Conservation (phyloP, 2,888 invertebrate genomes). For the Agrotis ipsilon region DNA sequence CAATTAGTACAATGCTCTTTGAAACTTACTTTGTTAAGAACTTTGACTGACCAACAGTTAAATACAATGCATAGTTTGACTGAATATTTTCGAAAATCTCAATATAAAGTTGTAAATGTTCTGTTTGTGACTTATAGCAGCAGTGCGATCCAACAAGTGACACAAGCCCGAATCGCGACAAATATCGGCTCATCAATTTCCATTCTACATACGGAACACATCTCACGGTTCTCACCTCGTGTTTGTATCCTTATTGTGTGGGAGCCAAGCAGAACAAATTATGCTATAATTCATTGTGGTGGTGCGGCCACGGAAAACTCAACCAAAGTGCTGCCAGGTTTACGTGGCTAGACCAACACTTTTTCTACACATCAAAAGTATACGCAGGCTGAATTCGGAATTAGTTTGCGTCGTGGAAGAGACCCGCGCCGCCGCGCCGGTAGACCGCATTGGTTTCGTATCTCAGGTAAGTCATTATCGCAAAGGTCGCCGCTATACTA, state of each 20-base stretch:
- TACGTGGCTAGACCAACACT: constrained; percentile 65
- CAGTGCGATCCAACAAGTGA: constrained; percentile 40
- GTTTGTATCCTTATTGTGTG: constrained; percentile 74
- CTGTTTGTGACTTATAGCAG: neutral
- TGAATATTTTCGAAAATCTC: neutral
- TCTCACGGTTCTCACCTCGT: constrained; percentile 73
- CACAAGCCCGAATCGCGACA: constrained; percentile 59
- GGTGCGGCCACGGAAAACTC: constrained; percentile 68
- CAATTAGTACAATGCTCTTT: neutral
- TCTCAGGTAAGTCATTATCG: constrained; percentile 50
- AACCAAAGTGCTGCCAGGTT: constrained; percentile 62
- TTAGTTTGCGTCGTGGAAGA: constrained; percentile 45
- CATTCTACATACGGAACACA: constrained; percentile 73
- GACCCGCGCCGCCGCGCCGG: constrained; percentile 9
- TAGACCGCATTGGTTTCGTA: constrained; percentile 29
- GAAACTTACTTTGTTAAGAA: neutral
- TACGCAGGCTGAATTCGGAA: constrained; percentile 63
- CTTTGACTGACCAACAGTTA: neutral
- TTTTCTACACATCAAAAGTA: constrained; percentile 67
- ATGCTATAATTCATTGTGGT: constrained; percentile 78
- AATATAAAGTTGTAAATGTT: constrained; percentile 13
- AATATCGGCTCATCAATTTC: constrained; percentile 74
- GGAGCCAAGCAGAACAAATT: constrained; percentile 77
- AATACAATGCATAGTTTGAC: neutral
- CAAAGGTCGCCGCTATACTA: constrained; percentile 21